Percentiles rank a stretch among this genome's conserved stretches.
Evolutionary conservation across 2,113 vertebrate genomes (phyloP).

Genomic region (cattle (Bos taurus)): DNA sequence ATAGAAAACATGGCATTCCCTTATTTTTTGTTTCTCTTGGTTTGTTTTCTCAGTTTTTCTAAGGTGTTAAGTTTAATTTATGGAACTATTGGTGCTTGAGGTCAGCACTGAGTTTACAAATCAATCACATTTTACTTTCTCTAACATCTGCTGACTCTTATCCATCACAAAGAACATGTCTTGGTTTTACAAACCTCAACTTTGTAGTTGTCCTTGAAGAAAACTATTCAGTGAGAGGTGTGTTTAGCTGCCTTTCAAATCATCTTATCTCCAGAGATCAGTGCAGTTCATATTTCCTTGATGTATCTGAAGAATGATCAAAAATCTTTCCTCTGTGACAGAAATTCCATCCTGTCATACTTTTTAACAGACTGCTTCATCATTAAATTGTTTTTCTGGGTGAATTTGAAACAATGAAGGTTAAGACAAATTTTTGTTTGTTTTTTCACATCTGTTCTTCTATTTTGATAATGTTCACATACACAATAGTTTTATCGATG

Average conservation of each 20-base stretch:
- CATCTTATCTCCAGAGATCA: background rate
- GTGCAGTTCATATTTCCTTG: background rate
- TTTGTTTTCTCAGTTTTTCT: background rate
- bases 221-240: background rate
- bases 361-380: background rate
- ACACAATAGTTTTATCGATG: background rate
- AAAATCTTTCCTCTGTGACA: background rate
- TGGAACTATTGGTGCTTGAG: background rate
- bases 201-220: conserved; percentile 27
- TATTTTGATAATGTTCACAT: background rate
- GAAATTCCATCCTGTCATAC: background rate
- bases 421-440: background rate
- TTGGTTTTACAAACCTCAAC: conserved; percentile 18
- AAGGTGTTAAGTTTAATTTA: conserved; percentile 33
- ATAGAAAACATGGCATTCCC: background rate
- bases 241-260: conserved; percentile 15
- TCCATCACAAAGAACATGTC: background rate
- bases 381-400: background rate
- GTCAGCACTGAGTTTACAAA: background rate
- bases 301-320: background rate
- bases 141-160: background rate
- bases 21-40: background rate
- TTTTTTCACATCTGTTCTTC: background rate
- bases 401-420: conserved; percentile 22
- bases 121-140: background rate